Evolutionary conservation across 1,140 invertebrate species (phyloP), one percentile per base, ranked within the genome.

Genomic region (Triops longicaudatus): DNA sequence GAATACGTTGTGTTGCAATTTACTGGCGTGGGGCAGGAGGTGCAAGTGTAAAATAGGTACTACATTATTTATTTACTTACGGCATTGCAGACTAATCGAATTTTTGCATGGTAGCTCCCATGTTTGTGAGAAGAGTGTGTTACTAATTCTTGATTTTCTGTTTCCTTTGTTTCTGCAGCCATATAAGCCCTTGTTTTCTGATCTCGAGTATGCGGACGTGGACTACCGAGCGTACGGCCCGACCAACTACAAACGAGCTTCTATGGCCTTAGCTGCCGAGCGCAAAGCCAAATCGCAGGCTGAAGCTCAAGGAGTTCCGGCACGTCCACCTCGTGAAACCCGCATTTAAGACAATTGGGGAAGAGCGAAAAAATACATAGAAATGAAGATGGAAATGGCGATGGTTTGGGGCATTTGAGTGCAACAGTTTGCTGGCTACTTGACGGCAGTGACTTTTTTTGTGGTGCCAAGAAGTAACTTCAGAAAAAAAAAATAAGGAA

Each of bases 181-280:
- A 85, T 89, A 87, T 83, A 86, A 87, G 82, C 89, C 89, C 74
- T 89, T 91, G 81, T 89, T 89, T 81, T 89, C 91, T 82, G 93
- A 86, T 78, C 87, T 95, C 83, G 92, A 93, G 82, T 95, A 95
- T 85, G 93, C 93, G 63, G 93, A 96, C 85, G 91, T 93, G 79
- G 93, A 95, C 83, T 91, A 93, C 85, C 90, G 90, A 82, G 90
- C 90, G 78, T 94, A 94, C 84, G 93, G 93, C 78, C 93, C 93
- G 42, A 94, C 95, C 82, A 93, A 94, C 85, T 95, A 95, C 86
- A 95, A 95, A 84, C 90, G 90, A 78, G 93, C 92, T 71, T 94
- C 92, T 31, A 89, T 93, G 80, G 84, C 79, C 28, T 77, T 79
- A 42, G 81, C 81, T 73, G 43, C 80, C 75, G 79, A 81, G 72